phyloP scores from a whole-genome alignment of 2,113 vertebrate species.

The Probosciger aterrimus region DNA sequence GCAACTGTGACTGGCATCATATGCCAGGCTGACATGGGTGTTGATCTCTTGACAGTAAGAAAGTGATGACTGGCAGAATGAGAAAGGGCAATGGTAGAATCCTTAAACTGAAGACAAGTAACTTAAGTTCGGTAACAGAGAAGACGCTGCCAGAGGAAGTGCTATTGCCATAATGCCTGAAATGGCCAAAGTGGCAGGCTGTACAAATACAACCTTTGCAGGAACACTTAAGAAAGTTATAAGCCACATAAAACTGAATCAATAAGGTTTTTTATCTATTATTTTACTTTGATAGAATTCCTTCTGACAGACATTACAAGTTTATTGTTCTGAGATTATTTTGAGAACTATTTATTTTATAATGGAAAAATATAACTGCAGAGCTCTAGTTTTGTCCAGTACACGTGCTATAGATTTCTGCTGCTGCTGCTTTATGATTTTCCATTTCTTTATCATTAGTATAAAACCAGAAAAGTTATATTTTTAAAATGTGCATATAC shows the following conservation, averaged over 20 bases:
- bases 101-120: background rate
- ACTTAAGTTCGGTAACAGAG: background rate
- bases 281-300: background rate
- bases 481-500: background rate
- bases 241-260: background rate
- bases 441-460: background rate
- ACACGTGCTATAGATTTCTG: background rate
- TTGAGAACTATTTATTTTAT: constrained; percentile 22
- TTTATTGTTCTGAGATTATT: background rate
- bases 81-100: constrained; percentile 36
- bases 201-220: background rate
- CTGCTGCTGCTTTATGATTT: background rate
- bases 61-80: background rate
- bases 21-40: constrained; percentile 40
- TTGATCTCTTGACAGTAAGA: constrained; percentile 47
- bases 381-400: background rate
- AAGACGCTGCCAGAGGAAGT: background rate
- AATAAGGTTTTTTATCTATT: background rate
- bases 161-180: background rate
- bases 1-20: constrained; percentile 5
- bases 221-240: fast-evolving
- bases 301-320: background rate
- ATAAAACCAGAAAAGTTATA: background rate
- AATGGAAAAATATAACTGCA: constrained; percentile 12
- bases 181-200: background rate